phyloP scores from a whole-genome alignment of 2,797 vertebrate genomes.

The Sebastes kiyomatsui region DNA sequence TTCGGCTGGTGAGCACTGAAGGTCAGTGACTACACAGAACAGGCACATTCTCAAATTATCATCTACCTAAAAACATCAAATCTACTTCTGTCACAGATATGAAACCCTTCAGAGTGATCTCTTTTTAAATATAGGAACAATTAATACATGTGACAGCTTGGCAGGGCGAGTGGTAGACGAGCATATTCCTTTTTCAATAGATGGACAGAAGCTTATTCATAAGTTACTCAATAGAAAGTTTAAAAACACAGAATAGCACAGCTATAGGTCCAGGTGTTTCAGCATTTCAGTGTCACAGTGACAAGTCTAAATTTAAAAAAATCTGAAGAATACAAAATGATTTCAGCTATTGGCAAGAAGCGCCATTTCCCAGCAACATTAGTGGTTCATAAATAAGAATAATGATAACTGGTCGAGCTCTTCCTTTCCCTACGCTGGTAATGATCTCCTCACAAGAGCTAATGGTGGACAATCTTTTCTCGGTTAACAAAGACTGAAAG shows the following conservation, averaged over 20 bases:
- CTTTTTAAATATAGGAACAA: slow-evolving; percentile 40
- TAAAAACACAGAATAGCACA: slow-evolving; percentile 66
- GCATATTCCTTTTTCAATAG: slow-evolving; percentile 33
- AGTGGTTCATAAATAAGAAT: slow-evolving; percentile 71
- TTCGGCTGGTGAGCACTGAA: slow-evolving; percentile 4
- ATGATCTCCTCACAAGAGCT: slow-evolving; percentile 35
- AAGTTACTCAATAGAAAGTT: slow-evolving; percentile 55
- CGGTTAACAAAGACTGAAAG: slow-evolving; percentile 28
- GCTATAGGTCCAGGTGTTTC: slow-evolving; percentile 70
- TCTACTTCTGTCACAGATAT: slow-evolving; percentile 26
- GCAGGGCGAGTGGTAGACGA: slow-evolving; percentile 42
- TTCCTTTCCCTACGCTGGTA: slow-evolving; percentile 37
- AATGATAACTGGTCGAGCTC: slow-evolving; percentile 33
- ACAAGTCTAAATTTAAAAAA: slow-evolving; percentile 50
- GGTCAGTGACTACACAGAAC: slow-evolving; percentile 18
- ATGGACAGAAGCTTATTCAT: slow-evolving; percentile 61
- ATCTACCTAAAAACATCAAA: slow-evolving; percentile 38
- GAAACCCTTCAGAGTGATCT: slow-evolving; percentile 25
- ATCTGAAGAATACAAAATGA: slow-evolving; percentile 55
- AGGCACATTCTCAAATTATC: slow-evolving; percentile 34
- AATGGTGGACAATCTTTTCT: slow-evolving; percentile 29
- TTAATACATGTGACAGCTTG: slow-evolving; percentile 34
- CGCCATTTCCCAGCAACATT: slow-evolving; percentile 63
- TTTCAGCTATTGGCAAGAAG: slow-evolving; percentile 56
- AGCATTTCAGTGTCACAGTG: slow-evolving; percentile 79